Base-by-base conservation (phyloP, 2,113 vertebrate genomes). In the Aegotheles bennettii region DNA sequence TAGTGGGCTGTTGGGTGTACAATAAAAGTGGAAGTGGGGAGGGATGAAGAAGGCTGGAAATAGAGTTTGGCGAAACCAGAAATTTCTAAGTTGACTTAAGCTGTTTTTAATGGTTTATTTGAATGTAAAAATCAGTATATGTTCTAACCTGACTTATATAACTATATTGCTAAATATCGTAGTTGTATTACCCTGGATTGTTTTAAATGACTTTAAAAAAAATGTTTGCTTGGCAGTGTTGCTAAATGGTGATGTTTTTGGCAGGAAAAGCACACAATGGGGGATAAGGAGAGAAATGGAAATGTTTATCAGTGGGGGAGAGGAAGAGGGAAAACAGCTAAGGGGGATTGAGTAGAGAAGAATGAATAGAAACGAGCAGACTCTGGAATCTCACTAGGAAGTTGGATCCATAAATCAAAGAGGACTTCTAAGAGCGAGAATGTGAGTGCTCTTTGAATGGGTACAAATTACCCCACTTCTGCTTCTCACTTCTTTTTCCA, bases 241-340 rank as follows among this genome's bases (percentile, higher is more conserved):
- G 40, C 83, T 90, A 85, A 91, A 90, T 79, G 40, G 42, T 3
- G 8, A 19, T 48, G 25, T 33, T 79, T 94, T 93, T 93, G 93
- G 75, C 74, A 93, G 75, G 38, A 94, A 78, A 40, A 65, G 14
- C 38, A 36, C 78, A n/a, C 75, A 93, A 45, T 77, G 26, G 78
- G 83, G 84, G 33, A 82, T 89, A 85, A 91, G 57, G 45, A 90
- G 63, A 77, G 59, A 89, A 90, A 77, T 84, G 50, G 61, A 89
- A 87, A 78, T 67, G 74, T 11, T 80, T 94, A 68, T 90, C 80
- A 86, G 60, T 92, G 47, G 80, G 85, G 31, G 56, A 94, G 76
- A 95, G 68, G 47, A 92, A 90, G 73, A 88, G 50, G 36, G 53
- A 95, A 82, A 83, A 75, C 61, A 69, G 35, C 81, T 93, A 57